phyloP scores from a whole-genome alignment of 2,888 invertebrate species.

The Tenthredo amoena region DNA sequence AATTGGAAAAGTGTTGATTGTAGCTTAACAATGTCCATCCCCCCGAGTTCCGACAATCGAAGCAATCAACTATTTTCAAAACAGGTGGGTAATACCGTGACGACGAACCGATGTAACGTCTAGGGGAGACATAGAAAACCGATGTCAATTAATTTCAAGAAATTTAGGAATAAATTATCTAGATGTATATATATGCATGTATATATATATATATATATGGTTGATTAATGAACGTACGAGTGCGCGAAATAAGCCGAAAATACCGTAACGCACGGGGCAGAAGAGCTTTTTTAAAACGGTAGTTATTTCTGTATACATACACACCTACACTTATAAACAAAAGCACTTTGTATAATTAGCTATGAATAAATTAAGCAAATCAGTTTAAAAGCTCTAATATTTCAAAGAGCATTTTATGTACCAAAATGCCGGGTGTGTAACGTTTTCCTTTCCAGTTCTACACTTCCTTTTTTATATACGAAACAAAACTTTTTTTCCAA shows the following conservation, averaged over 20 bases:
- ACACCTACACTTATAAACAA: neutral
- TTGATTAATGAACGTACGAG: neutral
- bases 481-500: neutral
- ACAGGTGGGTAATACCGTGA: neutral
- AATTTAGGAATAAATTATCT: neutral
- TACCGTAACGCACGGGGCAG: neutral
- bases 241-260: neutral
- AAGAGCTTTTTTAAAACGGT: neutral
- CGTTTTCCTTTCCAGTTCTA: conserved; percentile 1
- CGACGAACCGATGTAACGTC: neutral
- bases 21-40: conserved; percentile 34
- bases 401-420: conserved; percentile 6
- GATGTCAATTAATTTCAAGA: neutral
- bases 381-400: conserved; percentile 25
- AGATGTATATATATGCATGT: too few species aligned
- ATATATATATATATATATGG: too few species aligned
- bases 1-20: conserved; percentile 50
- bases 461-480: neutral
- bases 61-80: conserved; percentile 49
- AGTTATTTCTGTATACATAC: neutral
- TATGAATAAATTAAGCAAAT: conserved; percentile 46
- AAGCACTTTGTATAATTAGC: conserved; percentile 38
- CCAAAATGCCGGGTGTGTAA: neutral
- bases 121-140: neutral
- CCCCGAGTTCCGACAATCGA: conserved; percentile 34